phyloP scores from a whole-genome alignment of 2,113 vertebrate species.

The Heptranchias perlo region DNA sequence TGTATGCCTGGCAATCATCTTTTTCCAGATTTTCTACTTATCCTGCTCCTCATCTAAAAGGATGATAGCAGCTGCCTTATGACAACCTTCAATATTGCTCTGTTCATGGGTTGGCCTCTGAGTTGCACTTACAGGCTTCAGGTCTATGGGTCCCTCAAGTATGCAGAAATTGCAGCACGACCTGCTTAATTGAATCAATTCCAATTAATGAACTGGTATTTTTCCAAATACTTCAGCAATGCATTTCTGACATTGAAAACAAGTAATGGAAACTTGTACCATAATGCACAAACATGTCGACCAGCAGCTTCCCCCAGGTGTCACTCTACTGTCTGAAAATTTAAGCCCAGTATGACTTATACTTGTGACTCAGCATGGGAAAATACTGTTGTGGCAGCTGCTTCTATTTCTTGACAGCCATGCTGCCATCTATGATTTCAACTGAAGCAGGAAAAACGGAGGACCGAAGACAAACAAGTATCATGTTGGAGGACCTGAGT shows the following conservation, averaged over 20 bases:
- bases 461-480: background rate
- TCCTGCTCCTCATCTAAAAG: no score
- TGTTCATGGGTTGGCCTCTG: background rate
- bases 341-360: background rate
- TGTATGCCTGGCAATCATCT: no score
- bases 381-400: background rate
- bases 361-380: background rate
- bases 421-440: background rate
- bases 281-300: background rate
- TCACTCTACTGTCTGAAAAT: background rate
- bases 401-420: background rate
- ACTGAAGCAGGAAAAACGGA: background rate
- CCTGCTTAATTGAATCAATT: background rate
- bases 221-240: background rate
- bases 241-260: background rate
- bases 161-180: background rate
- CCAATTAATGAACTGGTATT: background rate
- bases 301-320: background rate
- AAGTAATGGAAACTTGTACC: background rate
- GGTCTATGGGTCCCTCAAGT: background rate
- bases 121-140: no score
- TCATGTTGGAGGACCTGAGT: background rate
- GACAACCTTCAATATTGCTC: background rate
- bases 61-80: no score
- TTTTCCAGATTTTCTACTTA: no score